Conservation (phyloP, 2,113 vertebrate species). For the Oncorhynchus masou region DNA sequence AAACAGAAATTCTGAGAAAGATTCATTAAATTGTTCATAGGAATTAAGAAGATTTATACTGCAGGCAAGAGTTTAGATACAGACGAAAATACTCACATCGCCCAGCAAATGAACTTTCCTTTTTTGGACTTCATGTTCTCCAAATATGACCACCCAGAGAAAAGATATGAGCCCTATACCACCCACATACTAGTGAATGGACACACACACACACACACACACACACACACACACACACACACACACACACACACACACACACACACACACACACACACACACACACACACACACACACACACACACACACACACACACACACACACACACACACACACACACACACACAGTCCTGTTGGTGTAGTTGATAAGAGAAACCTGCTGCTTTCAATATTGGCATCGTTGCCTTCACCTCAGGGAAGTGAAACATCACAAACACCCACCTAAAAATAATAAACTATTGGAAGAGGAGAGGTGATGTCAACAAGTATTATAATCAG, state of each 20-base stretch:
- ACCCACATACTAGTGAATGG: conserved; percentile 59
- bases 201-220: conserved; percentile 46
- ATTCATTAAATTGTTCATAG: no score
- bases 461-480: conserved; percentile 28
- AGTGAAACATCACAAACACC: conserved; percentile 51
- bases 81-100: conserved; percentile 34
- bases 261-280: conserved; percentile 17
- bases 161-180: conserved; percentile 45
- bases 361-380: conserved; percentile 51
- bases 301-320: conserved; percentile 46
- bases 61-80: background rate
- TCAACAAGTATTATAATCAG: background rate
- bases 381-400: conserved; percentile 62
- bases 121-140: conserved; percentile 60
- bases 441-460: conserved; percentile 44
- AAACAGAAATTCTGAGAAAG: no score
- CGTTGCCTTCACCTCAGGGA: conserved; percentile 34
- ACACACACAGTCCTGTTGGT: conserved; percentile 54
- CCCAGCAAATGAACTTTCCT: conserved; percentile 29
- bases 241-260: no score
- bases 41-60: no score
- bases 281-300: conserved; percentile 46
- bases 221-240: no score
- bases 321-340: no score
- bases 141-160: conserved; percentile 72